Evolutionary conservation across 2,888 invertebrate genomes (phyloP), one percentile per base, ranked within the genome.

Genomic region (Ennomos quercinarius): DNA sequence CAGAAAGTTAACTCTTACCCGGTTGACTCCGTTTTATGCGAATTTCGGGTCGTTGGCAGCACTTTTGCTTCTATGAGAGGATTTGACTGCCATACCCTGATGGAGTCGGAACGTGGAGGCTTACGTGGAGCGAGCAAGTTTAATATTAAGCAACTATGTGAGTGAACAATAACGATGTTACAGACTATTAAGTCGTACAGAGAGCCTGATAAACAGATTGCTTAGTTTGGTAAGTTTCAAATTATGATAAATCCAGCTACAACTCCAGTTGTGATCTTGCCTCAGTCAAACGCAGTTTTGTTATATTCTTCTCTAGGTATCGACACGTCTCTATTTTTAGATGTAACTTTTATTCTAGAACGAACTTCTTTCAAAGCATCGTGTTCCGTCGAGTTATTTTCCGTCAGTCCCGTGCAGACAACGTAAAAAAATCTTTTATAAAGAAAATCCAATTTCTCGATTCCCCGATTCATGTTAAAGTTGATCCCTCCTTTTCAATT

Each of bases 391-490:
- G 57, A 62, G 63, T 63, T 13, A 61, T 57, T 47, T 50, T 36
- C 59, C 48, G 59, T 65, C 70, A 64, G 57, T 61, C 65, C 47
- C 64, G 54, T 63, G 67, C 63, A 66, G 65, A 62, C 64, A 64
- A 64, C 70, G 65, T 58, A 65, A 66, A 68, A n/a, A 71, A 70
- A 69, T 64, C 51, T 66, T 62, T 69, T 62, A 61, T 66, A 69
- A 66, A 59, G 58, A 67, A 75, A 78, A 76, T 74, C 70, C 72
- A 71, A 75, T 79, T 76, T 71, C 73, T 65, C 69, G 67, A 73
- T 70, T 71, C 72, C 49, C 55, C 64, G 61, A 68, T 68, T 68
- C 63, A 66, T 74, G 67, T 70, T 68, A 67, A 74, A 73, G 72
- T 76, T 74, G 76, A 78, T 76, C 74, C 70, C 70, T 66, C 70